Conservation (phyloP, 37 sponge, comb jelly and placozoan genomes). For the Ianthella basta region DNA sequence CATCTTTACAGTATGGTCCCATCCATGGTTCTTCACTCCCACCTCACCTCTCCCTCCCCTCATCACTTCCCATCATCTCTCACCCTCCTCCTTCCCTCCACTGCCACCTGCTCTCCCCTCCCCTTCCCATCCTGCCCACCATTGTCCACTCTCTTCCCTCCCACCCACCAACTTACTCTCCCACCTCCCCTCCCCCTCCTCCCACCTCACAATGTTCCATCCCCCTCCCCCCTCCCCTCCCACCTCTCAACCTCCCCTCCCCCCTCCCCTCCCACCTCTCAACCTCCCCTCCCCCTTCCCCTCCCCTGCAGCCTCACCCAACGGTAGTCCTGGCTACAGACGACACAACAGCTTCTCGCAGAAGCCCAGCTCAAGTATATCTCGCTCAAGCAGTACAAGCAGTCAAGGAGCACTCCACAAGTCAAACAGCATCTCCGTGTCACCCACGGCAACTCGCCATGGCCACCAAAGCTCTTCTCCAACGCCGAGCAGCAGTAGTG, state of each 20-base stretch:
- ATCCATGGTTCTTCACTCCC: too few species aligned
- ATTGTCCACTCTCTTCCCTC: background rate
- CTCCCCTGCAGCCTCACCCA: background rate
- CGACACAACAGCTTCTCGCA: slow-evolving; percentile 25
- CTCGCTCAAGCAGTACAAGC: slow-evolving; percentile 2
- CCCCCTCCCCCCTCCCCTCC: background rate
- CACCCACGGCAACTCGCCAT: background rate
- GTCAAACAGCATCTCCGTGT: background rate
- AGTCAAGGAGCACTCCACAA: background rate
- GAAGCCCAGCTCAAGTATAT: too few species aligned
- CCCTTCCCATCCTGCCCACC: background rate
- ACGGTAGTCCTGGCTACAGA: background rate
- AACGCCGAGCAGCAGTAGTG: slow-evolving; percentile 2
- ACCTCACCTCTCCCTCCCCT: background rate
- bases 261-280: background rate
- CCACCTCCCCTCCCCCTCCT: background rate
- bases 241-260: background rate
- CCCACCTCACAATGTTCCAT: background rate
- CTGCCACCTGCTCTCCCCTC: background rate
- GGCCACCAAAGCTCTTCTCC: background rate
- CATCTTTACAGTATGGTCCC: too few species aligned
- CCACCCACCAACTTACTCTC: too few species aligned
- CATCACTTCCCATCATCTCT: background rate
- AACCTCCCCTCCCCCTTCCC: background rate
- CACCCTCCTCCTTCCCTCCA: background rate